Conservation (phyloP, 2,113 vertebrate species). For the Argyrosomus japonicus region DNA sequence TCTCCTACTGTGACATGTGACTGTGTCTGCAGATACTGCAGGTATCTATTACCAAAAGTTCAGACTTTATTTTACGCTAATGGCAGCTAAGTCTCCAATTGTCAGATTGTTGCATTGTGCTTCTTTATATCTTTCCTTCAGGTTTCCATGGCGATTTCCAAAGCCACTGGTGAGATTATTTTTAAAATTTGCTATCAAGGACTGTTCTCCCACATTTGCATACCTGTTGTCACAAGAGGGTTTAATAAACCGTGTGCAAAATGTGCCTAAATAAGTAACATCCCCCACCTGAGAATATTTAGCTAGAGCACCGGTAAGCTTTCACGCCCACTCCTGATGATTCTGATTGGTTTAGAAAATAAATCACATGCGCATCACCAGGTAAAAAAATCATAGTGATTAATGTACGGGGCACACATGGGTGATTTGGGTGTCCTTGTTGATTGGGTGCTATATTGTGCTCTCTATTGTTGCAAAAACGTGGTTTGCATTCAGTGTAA, state of each 20-base stretch:
- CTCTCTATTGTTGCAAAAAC: background rate
- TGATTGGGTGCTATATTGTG: background rate
- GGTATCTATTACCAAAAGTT: background rate
- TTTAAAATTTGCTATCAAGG: constrained; percentile 12
- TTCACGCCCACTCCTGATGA: constrained; percentile 1
- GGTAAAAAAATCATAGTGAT: background rate
- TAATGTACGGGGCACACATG: background rate
- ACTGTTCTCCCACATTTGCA: constrained; percentile 8
- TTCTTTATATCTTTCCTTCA: background rate
- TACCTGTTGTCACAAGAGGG: constrained; percentile 8
- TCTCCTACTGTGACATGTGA: background rate
- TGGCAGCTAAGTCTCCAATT: background rate
- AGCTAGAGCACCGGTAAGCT: background rate
- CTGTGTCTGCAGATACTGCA: no score
- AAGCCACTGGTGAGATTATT: constrained; percentile 29
- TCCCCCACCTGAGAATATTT: constrained; percentile 30
- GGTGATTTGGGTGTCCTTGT: background rate
- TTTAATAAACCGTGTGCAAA: constrained; percentile 48
- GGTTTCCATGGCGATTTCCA: constrained; percentile 24
- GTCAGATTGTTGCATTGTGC: background rate
- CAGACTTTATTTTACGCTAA: background rate
- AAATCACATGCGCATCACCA: background rate
- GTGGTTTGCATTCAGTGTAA: background rate
- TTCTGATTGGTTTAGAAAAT: background rate
- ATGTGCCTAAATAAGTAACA: constrained; percentile 39